These are phyloP conservation scores for Daktulosphaira vitifoliae DNA, from an alignment of 1,140 invertebrate genomes.

Conservation along the genomic window DNA sequence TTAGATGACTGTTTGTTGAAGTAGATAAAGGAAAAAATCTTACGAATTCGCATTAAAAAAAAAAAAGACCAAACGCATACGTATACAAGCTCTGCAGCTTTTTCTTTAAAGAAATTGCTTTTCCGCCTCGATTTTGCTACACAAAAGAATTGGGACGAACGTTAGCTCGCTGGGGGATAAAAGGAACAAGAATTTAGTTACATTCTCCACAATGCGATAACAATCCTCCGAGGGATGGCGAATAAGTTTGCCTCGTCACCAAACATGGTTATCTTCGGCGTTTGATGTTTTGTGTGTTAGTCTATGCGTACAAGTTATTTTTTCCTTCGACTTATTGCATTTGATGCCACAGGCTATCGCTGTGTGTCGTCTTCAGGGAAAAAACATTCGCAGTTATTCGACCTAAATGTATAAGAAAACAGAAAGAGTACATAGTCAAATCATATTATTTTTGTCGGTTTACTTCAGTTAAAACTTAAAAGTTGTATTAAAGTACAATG, in stretches of 20 bases:
- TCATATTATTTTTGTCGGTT: too few relatives aligned
- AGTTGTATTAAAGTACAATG: too few relatives aligned
- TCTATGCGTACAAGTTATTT: constrained; percentile 14
- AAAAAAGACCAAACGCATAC: neutral
- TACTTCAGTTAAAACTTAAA: too few relatives aligned
- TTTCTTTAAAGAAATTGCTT: constrained; percentile 30
- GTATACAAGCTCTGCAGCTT: constrained; percentile 6
- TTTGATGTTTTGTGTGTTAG: constrained; percentile 26
- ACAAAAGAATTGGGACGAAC: constrained; percentile 1
- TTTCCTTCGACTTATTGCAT: constrained; percentile 2
- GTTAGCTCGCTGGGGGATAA: neutral
- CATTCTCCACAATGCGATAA: constrained; percentile 30
- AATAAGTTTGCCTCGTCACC: constrained; percentile 25
- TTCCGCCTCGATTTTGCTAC: constrained; percentile 28
- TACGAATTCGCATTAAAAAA: constrained; percentile 30
- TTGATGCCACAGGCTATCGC: constrained; percentile 5
- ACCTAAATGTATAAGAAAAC: too few relatives aligned
- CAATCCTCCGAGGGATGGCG: constrained; percentile 24
- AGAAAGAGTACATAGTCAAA: too few relatives aligned
- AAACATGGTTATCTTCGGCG: constrained; percentile 29
- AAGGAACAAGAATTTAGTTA: constrained; percentile 31
- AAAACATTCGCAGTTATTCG: too few relatives aligned
- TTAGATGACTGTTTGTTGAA: constrained; percentile 29
- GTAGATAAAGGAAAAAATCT: constrained; percentile 15
- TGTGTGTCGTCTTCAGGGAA: too few relatives aligned